Conservation (phyloP, 2,888 invertebrate genomes). For the Acleris literana region DNA sequence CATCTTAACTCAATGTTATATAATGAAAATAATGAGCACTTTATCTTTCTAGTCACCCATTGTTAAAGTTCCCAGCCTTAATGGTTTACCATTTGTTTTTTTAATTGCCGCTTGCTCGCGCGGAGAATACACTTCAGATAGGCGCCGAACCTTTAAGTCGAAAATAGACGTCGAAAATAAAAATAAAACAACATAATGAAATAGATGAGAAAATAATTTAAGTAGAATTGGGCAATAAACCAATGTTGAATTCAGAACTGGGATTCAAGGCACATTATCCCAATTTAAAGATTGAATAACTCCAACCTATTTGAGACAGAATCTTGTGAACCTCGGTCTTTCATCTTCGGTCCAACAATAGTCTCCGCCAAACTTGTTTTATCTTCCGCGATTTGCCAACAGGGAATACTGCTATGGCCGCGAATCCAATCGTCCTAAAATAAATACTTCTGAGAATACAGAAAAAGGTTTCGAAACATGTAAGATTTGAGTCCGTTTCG, state of each 20-base stretch:
- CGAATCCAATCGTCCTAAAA: conserved; percentile 33
- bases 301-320: conserved; percentile 9
- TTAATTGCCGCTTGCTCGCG: too few relatives aligned
- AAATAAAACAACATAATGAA: too few relatives aligned
- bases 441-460: conserved; percentile 26
- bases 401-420: conserved; percentile 34
- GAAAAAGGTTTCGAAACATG: conserved; percentile 10
- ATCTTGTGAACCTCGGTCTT: conserved; percentile 16
- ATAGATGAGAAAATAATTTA: neutral
- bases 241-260: too few relatives aligned
- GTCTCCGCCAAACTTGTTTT: conserved; percentile 30
- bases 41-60: too few relatives aligned
- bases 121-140: too few relatives aligned
- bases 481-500: conserved; percentile 4
- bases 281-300: conserved; percentile 20
- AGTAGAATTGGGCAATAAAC: neutral
- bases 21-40: too few relatives aligned
- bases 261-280: neutral
- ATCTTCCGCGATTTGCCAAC: conserved; percentile 33
- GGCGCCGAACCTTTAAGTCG: too few relatives aligned
- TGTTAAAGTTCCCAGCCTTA: too few relatives aligned
- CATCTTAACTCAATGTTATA: too few relatives aligned
- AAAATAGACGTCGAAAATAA: too few relatives aligned
- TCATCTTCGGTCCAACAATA: conserved; percentile 22
- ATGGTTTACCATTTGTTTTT: too few relatives aligned